Percentiles rank a stretch among this genome's conserved stretches.
Evolutionary conservation across 2,888 invertebrate species (phyloP).

Genomic region (Apodemia duryi): DNA sequence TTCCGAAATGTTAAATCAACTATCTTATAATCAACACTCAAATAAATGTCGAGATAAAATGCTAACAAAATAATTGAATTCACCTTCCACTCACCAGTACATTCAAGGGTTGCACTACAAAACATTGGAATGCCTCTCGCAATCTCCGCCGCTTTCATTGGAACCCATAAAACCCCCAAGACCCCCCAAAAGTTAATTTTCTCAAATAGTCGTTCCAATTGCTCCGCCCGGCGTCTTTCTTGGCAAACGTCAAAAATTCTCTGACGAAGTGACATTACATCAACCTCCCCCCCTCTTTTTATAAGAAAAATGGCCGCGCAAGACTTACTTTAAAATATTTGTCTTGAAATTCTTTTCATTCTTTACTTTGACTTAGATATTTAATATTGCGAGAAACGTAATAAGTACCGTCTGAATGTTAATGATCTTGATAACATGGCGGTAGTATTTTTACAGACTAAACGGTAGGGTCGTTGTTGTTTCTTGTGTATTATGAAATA

Average conservation of each 20-base stretch:
- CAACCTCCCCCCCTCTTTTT: conserved; percentile 14
- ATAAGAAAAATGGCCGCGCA: conserved; percentile 12
- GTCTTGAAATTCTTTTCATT: conserved; percentile 27
- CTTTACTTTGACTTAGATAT: conserved; percentile 1
- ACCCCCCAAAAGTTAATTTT: conserved; percentile 53
- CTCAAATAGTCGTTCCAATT: conserved; percentile 38
- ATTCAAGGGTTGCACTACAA: conserved; percentile 26
- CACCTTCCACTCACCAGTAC: conserved; percentile 2
- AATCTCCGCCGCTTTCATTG: conserved; percentile 26
- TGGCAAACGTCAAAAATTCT: conserved; percentile 52
- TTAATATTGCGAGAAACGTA: not conserved
- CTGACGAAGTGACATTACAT: conserved; percentile 33
- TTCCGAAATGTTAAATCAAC: not conserved
- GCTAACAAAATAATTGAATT: not conserved
- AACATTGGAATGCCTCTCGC: conserved; percentile 29
- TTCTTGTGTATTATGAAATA: not conserved
- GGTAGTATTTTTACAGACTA: not conserved
- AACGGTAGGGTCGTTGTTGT: not conserved
- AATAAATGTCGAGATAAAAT: not conserved
- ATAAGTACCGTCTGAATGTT: conserved; percentile 8
- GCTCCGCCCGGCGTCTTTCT: conserved; percentile 46
- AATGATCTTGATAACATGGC: conserved; percentile 1
- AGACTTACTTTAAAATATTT: conserved; percentile 22
- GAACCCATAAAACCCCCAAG: conserved; percentile 32
- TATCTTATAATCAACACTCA: not conserved